Percentiles rank a stretch among this genome's conserved stretches.
Evolutionary conservation across 2,113 vertebrate genomes (phyloP).

Genomic region (Larimichthys crocea): DNA sequence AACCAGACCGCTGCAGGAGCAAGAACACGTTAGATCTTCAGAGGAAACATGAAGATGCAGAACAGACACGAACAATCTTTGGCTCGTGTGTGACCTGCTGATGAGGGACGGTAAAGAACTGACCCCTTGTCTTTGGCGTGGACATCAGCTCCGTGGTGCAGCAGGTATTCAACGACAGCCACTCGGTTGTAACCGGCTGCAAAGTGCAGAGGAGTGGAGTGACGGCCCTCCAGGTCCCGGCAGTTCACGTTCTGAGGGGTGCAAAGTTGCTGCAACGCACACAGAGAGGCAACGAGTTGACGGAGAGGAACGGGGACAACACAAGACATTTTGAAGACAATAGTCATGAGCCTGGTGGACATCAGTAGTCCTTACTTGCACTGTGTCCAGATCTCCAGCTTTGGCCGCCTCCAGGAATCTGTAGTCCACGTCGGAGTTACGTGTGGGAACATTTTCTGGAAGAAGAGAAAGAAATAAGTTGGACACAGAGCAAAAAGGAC

Average conservation of each 20-base stretch:
- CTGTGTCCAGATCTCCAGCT: constrained; percentile 98
- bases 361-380: constrained; percentile 86
- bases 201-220: constrained; percentile 97
- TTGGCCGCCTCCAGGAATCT: constrained; percentile 97
- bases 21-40: background rate
- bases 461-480: background rate
- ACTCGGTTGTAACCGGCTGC: constrained; percentile 98
- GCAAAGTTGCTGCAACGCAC: constrained; percentile 92
- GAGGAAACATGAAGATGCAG: background rate
- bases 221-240: constrained; percentile 95
- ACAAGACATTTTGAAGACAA: too few relatives aligned
- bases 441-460: constrained; percentile 93
- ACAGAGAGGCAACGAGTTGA: constrained; percentile 23
- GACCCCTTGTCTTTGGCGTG: constrained; percentile 99
- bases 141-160: constrained; percentile 97
- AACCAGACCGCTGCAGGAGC: constrained; percentile 89
- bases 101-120: background rate
- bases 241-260: constrained; percentile 99
- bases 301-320: background rate
- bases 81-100: too few relatives aligned
- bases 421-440: constrained; percentile 98
- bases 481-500: background rate
- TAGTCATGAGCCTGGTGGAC: too few relatives aligned
- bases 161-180: constrained; percentile 95
- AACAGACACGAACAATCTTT: background rate